phyloP scores from a whole-genome alignment of 2,113 vertebrate species.

The Sinocyclocheilus grahami region DNA sequence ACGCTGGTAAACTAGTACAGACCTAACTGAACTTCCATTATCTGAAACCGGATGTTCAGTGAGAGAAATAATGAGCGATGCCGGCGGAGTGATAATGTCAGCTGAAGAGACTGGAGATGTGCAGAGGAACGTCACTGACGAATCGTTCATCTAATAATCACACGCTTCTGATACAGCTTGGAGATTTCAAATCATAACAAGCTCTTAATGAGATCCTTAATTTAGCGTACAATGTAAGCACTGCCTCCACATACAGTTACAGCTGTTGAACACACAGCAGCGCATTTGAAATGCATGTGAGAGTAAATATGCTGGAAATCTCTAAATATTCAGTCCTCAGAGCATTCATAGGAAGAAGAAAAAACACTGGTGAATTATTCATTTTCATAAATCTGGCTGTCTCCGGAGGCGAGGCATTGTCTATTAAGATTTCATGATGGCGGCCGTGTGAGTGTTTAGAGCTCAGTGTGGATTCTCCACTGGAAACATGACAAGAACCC shows the following conservation, averaged over 20 bases:
- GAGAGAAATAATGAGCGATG: neutral
- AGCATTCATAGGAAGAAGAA: neutral
- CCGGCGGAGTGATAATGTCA: neutral
- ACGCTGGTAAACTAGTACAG: no score
- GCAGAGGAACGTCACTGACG: neutral
- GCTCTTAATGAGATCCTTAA: constrained; percentile 7
- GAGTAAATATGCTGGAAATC: constrained; percentile 15
- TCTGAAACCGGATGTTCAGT: no score
- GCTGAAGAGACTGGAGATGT: neutral
- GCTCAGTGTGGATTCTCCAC: neutral
- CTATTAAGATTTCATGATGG: constrained; percentile 29
- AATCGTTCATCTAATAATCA: neutral
- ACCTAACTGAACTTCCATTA: no score
- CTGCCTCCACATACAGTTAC: neutral
- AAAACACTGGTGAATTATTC: constrained; percentile 21
- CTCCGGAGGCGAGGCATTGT: constrained; percentile 12
- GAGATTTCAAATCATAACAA: neutral
- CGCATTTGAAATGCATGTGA: neutral
- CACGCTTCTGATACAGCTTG: neutral
- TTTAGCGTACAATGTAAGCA: neutral
- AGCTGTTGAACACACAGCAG: neutral
- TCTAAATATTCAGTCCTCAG: constrained; percentile 22
- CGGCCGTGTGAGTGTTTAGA: neutral
- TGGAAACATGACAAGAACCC: neutral
- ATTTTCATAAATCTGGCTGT: constrained; percentile 27